Base-by-base conservation (phyloP, 2,888 invertebrate species). In the Sceliomorpha sp. region DNA sequence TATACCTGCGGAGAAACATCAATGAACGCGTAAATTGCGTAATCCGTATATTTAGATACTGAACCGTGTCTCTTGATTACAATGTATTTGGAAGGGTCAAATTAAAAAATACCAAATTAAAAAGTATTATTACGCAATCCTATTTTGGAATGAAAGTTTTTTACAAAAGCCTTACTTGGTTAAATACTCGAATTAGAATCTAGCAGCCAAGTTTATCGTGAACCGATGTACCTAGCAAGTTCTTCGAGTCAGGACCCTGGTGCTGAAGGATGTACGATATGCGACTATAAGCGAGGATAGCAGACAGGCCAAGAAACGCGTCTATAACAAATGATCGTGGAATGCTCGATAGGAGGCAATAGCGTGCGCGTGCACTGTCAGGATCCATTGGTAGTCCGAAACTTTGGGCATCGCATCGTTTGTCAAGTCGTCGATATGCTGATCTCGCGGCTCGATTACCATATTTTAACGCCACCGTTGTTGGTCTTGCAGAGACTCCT, bases 361-460 rank as follows among this genome's bases (percentile, higher is more conserved):
- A 66, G 60, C 73, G 72, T 72, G 72, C 72, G 75, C 72, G 72
- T 68, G 74, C 73, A 71, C 71, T 66, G 60, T 40, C 72, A 60
- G 71, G 75, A 85, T 79, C 87, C 80, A 80, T 86, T 87, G 87
- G 87, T 88, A 87, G 87, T 88, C 87, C 78, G 70, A 63, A 74
- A 81, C 79, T 79, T 74, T 78, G 81, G 78, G 82, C 82, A 76
- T 75, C 78, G 81, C 80, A 84, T 88, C 88, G 84, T 88, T 88
- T 88, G 88, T 87, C 87, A 87, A 87, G 82, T 83, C 83, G 85
- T 87, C 88, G 87, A 88, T 87, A 85, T 80, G 86, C 85, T 83
- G 86, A 87, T 88, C 83, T 79, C 74, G 82, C 78, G 72, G 79
- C 83, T 80, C 83, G 85, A 87, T 87, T 86, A 86, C 81, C 87